Evolutionary conservation across 2,888 invertebrate species (phyloP).

Genomic region (Cantharis nigra): DNA sequence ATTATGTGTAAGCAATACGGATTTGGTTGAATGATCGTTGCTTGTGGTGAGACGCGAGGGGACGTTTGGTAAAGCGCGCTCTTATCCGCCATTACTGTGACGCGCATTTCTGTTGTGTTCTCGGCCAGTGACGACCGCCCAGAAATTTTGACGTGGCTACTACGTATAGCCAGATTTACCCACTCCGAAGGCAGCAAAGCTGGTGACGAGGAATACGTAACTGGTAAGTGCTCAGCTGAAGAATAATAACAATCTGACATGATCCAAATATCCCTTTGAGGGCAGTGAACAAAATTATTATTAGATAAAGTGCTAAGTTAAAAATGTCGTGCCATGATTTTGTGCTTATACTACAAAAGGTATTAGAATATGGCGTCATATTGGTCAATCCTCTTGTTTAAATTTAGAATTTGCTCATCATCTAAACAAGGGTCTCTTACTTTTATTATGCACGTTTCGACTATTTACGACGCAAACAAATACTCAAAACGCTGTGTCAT

Average conservation of each 20-base stretch:
- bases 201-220: slow-evolving; percentile 96
- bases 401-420: slow-evolving; percentile 50
- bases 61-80: slow-evolving; percentile 28
- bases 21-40: slow-evolving; percentile 5
- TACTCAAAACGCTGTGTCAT: slow-evolving; percentile 29
- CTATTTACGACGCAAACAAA: slow-evolving; percentile 26
- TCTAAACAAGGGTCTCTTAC: slow-evolving; percentile 13
- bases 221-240: slow-evolving; percentile 80
- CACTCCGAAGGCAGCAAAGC: slow-evolving; percentile 92
- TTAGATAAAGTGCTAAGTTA: slow-evolving; percentile 54
- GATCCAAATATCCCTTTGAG: slow-evolving; percentile 54
- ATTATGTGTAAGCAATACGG: slow-evolving; percentile 5
- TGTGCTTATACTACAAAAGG: slow-evolving; percentile 51
- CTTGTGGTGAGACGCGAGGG: not conserved
- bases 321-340: slow-evolving; percentile 50
- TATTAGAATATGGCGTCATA: slow-evolving; percentile 59
- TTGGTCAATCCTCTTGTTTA: slow-evolving; percentile 49
- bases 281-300: slow-evolving; percentile 39
- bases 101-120: slow-evolving; percentile 76
- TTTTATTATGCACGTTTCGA: slow-evolving; percentile 33
- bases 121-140: slow-evolving; percentile 83
- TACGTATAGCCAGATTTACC: slow-evolving; percentile 92
- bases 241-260: slow-evolving; percentile 65
- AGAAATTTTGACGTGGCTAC: slow-evolving; percentile 89
- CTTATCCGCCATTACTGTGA: slow-evolving; percentile 70